Conservation (phyloP, 2,888 invertebrate species). For the Choreutis nemorana region DNA sequence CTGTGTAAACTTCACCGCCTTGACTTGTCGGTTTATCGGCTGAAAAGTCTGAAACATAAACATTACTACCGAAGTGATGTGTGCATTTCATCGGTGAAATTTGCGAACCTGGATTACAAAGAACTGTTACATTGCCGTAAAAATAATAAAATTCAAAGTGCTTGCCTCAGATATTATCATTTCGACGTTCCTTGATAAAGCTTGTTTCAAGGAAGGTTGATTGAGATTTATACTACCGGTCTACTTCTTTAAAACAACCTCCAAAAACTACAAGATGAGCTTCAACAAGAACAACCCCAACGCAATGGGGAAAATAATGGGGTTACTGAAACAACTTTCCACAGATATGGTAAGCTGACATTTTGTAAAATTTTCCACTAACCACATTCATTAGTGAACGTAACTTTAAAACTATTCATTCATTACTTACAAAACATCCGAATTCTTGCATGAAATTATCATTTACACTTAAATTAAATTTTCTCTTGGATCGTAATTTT, state of each 20-base stretch:
- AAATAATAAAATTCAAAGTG: conserved; percentile 35
- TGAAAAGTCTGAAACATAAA: conserved; percentile 7
- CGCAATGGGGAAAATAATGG: conserved; percentile 60
- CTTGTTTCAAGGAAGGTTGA: conserved; percentile 14
- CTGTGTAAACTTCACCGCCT: conserved; percentile 27
- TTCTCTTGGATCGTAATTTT: neutral
- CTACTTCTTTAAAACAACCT: neutral
- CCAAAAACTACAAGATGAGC: conserved; percentile 53
- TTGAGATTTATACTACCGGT: neutral
- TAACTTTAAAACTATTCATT: neutral
- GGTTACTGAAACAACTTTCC: conserved; percentile 57
- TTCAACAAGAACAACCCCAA: conserved; percentile 62
- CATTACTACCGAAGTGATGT: conserved; percentile 28
- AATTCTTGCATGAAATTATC: conserved; percentile 12
- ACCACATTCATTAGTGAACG: neutral
- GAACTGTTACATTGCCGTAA: conserved; percentile 25
- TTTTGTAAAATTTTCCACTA: too few species aligned
- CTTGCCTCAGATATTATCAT: conserved; percentile 44
- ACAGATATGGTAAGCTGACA: conserved; percentile 59
- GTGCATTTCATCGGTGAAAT: conserved; percentile 30
- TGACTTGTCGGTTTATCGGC: too few species aligned
- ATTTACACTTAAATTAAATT: conserved; percentile 5
- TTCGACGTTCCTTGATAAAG: conserved; percentile 49
- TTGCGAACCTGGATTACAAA: conserved; percentile 48
- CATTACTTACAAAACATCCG: too few species aligned